A percentile compares a stretch with the other conserved stretches of the same genome.
Conservation (phyloP, 2,797 vertebrate genomes). For the Sebastes oblongus region DNA sequence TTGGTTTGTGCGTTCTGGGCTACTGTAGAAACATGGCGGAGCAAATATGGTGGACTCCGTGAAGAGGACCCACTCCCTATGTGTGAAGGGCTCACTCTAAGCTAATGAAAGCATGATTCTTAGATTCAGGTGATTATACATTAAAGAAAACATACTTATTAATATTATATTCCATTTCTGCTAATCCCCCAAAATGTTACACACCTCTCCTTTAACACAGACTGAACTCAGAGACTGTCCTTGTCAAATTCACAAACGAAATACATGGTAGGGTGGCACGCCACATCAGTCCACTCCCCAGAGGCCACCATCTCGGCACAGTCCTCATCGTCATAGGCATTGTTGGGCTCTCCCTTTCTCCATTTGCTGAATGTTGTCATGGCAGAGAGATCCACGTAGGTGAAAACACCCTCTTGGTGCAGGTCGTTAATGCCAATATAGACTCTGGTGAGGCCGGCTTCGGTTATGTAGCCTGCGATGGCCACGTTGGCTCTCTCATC, state of each 20-base stretch:
- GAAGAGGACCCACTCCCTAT: too few relatives aligned
- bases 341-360: slow-evolving; percentile 94
- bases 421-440: slow-evolving; percentile 96
- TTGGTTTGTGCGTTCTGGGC: too few relatives aligned
- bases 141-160: too few relatives aligned
- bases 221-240: slow-evolving; percentile 78
- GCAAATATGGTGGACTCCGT: too few relatives aligned
- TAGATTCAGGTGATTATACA: too few relatives aligned
- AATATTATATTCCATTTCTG: too few relatives aligned
- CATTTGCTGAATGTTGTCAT: slow-evolving; percentile 96
- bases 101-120: too few relatives aligned
- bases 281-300: slow-evolving; percentile 97
- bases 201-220: background rate
- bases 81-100: too few relatives aligned
- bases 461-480: slow-evolving; percentile 89
- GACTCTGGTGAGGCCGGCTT: slow-evolving; percentile 90
- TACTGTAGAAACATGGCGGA: too few relatives aligned
- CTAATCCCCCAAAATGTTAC: too few relatives aligned
- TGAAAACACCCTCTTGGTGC: slow-evolving; percentile 90
- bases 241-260: slow-evolving; percentile 98
- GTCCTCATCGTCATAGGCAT: slow-evolving; percentile 95
- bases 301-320: slow-evolving; percentile 94
- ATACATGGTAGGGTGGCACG: slow-evolving; percentile 94
- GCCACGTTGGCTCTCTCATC: slow-evolving; percentile 89
- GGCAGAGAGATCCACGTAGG: slow-evolving; percentile 90